phyloP scores from a whole-genome alignment of 1,140 invertebrate genomes.

The Nilaparvata lugens region DNA sequence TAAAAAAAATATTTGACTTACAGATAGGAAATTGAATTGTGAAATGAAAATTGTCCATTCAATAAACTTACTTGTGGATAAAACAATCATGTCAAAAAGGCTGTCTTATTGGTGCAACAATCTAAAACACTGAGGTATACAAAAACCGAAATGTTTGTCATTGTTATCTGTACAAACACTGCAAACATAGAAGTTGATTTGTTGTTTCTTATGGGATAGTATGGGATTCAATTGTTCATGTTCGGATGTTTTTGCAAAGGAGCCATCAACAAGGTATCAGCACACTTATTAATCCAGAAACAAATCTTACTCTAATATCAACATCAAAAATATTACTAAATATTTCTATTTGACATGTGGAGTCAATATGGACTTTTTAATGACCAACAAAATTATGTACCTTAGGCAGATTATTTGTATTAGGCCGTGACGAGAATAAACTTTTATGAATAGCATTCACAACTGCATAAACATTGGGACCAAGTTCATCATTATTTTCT shows the following conservation, averaged over 20 bases:
- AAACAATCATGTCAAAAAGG: no score
- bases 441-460: not conserved
- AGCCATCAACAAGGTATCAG: no score
- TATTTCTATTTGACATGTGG: not conserved
- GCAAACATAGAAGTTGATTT: not conserved
- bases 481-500: no score
- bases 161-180: no score
- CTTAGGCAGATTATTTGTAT: not conserved
- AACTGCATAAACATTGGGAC: no score
- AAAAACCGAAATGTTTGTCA: no score
- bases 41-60: no score
- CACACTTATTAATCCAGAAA: no score
- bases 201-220: not conserved
- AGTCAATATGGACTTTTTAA: not conserved
- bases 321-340: not conserved
- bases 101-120: not conserved
- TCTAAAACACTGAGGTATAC: not conserved
- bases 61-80: no score
- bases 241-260: not conserved
- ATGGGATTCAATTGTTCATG: not conserved
- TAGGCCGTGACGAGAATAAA: not conserved
- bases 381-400: conserved; percentile 2
- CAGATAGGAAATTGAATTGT: no score
- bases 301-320: not conserved
- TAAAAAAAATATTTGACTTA: no score